Percentiles rank a stretch among this genome's conserved stretches.
These are phyloP conservation scores for Chaenodraco wilsoni DNA, from an alignment of 2,797 vertebrate species.

Conservation along the genomic window DNA sequence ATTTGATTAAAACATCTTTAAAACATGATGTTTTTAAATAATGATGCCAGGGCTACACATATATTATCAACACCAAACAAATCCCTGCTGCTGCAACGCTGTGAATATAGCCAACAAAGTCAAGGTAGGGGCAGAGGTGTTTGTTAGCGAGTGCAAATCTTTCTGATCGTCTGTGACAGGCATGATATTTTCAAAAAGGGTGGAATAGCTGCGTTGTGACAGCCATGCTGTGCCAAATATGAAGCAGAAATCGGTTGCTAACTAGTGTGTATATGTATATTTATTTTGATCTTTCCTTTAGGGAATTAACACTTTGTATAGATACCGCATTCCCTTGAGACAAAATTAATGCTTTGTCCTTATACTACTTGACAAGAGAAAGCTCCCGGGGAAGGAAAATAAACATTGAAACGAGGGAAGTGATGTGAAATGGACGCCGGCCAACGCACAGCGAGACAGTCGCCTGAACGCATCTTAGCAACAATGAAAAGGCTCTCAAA, in stretches of 20 bases:
- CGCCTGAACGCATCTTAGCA: constrained; percentile 45
- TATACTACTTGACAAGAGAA: constrained; percentile 65
- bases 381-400: constrained; percentile 53
- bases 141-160: constrained; percentile 59
- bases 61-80: constrained; percentile 29
- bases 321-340: constrained; percentile 50
- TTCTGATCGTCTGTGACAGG: constrained; percentile 71
- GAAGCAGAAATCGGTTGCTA: constrained; percentile 45
- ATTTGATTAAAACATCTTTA: constrained; percentile 28
- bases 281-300: constrained; percentile 41
- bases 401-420: constrained; percentile 53
- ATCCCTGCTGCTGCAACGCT: constrained; percentile 35
- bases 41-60: constrained; percentile 31
- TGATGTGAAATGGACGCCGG: constrained; percentile 59
- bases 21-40: constrained; percentile 31
- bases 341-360: constrained; percentile 60
- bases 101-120: constrained; percentile 40
- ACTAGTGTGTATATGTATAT: constrained; percentile 17
- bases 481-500: constrained; percentile 60
- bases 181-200: constrained; percentile 73
- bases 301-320: constrained; percentile 53
- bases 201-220: constrained; percentile 63
- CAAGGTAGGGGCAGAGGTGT: constrained; percentile 57
- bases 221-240: constrained; percentile 58
- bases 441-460: constrained; percentile 50